Evolutionary conservation across 2,888 invertebrate genomes (phyloP), one percentile per base, ranked within the genome.

Genomic region (Drosophila bunnanda): DNA sequence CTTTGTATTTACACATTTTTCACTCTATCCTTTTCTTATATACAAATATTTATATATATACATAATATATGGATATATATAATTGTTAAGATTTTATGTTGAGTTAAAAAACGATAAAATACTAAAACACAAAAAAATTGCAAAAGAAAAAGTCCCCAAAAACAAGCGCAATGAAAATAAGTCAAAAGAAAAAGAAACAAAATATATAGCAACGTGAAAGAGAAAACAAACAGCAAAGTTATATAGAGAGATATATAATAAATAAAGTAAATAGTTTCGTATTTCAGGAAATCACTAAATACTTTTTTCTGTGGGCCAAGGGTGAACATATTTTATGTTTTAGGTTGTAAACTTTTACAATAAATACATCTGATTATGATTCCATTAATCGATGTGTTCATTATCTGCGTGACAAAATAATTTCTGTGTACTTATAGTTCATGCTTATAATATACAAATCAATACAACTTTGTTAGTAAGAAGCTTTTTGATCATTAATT

Each of bases 251-350:
- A 72, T 86, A 82, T 86, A 82, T 81, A 83, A 80, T 84, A 79
- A 83, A 89, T 77, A 86, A 89, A 79, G 74, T 79, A 81, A 85
- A 86, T 84, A 89, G 87, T 89, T 87, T 87, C 89, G 78, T 88
- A 90, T 85, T 91, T 89, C 89, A 89, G 90, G 88, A 81, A 82
- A 17, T 50, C 50, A 80, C 89, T 80, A 79, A 79, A 52, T 9
- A 17, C 54, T 72, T 67, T 73, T 48, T 56, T 62, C 74, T 67
- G 2, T 36, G 34, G 52, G 10, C 7, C 15, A 10, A 2, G n/a
- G 13, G 4, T 20, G 25, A 15, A 1, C 5, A 28, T 52, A 25
- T 9, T 34, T 17, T 3, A 8, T 20, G 8, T 28, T 28, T 28
- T n/a, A n/a, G n/a, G n/a, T n/a, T n/a, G n/a, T n/a, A 8, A 28